Evolutionary conservation across 2,113 vertebrate genomes (phyloP).

Genomic region (Bos indicus): DNA sequence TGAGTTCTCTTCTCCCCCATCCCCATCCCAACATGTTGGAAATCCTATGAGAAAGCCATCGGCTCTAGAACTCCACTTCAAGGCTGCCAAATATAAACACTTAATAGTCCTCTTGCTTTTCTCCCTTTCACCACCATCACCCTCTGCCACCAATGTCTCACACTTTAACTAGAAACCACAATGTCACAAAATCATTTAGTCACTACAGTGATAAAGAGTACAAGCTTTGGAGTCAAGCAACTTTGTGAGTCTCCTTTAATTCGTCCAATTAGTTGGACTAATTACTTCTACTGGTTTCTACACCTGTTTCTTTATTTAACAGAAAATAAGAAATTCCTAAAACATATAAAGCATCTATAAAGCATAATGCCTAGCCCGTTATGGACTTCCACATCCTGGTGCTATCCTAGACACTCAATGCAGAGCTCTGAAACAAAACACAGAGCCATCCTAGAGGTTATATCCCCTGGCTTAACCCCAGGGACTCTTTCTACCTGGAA

Average conservation of each 20-base stretch:
- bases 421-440: neutral
- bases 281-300: neutral
- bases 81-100: neutral
- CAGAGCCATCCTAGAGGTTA: neutral
- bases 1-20: neutral
- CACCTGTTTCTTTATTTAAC: neutral
- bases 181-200: neutral
- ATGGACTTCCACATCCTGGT: neutral
- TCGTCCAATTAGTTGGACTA: neutral
- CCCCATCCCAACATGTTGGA: neutral
- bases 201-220: neutral
- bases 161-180: neutral
- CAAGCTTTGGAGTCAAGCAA: neutral
- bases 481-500: neutral
- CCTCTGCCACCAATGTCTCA: neutral
- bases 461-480: neutral
- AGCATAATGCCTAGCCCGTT: neutral
- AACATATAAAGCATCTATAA: neutral
- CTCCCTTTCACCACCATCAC: neutral
- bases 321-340: neutral
- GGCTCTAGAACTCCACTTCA: neutral
- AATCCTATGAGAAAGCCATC: neutral
- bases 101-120: neutral
- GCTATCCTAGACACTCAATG: neutral
- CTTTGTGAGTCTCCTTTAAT: neutral